Percentiles rank a stretch among this genome's conserved stretches.
These are phyloP conservation scores for Ramphastos sulfuratus DNA, from an alignment of 2,113 vertebrate genomes.

Conservation along the genomic window DNA sequence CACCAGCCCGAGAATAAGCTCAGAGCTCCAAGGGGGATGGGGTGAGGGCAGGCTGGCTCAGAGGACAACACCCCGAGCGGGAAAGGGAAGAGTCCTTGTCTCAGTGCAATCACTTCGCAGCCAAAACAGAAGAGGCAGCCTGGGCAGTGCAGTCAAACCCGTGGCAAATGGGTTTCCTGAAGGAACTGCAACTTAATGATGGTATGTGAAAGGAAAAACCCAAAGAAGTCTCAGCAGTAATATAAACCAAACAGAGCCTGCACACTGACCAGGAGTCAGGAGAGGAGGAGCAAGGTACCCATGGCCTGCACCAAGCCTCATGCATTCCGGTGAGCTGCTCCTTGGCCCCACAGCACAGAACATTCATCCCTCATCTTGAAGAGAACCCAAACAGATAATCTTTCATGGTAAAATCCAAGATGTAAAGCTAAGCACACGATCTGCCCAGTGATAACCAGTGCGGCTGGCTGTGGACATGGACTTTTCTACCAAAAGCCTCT, in stretches of 20 bases:
- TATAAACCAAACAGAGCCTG: not conserved
- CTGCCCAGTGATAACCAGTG: not conserved
- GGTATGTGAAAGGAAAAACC: not conserved
- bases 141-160: not conserved
- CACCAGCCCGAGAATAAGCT: not conserved
- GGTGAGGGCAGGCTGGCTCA: rapidly evolving
- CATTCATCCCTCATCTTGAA: not conserved
- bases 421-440: not conserved
- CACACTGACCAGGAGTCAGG: not conserved
- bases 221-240: not conserved
- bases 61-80: too few species aligned
- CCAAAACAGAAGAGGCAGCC: not conserved
- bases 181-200: not conserved
- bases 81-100: rapidly evolving
- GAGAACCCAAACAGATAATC: not conserved
- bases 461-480: not conserved
- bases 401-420: not conserved
- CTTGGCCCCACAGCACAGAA: not conserved
- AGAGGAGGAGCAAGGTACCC: not conserved
- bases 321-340: rapidly evolving
- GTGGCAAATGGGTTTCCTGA: too few species aligned
- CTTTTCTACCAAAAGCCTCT: not conserved
- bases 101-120: rapidly evolving
- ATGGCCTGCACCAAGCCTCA: rapidly evolving
- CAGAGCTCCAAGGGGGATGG: not conserved